phyloP scores from a whole-genome alignment of 2,888 invertebrate species.

The Drosophila trichaetosa region DNA sequence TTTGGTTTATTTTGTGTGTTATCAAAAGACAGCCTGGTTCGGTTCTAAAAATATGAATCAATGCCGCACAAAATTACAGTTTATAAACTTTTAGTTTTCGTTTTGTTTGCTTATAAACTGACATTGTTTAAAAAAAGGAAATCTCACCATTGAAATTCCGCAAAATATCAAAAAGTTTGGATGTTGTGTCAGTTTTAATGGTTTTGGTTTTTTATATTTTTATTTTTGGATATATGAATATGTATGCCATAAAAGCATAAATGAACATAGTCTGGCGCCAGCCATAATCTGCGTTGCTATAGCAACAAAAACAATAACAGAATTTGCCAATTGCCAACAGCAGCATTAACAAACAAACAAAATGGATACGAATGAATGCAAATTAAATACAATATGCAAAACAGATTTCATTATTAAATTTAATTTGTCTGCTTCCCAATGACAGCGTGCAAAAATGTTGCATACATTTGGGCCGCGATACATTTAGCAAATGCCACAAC shows the following conservation, averaged over 20 bases:
- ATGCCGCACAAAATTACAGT: constrained; percentile 31
- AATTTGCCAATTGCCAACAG: constrained; percentile 38
- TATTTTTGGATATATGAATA: constrained; percentile 40
- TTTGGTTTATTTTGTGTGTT: background rate
- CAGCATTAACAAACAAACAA: constrained; percentile 31
- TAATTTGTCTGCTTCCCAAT: background rate
- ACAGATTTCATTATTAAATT: constrained; percentile 14
- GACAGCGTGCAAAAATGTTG: background rate
- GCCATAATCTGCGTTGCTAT: constrained; percentile 43
- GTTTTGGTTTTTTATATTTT: constrained; percentile 5
- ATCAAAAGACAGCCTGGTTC: constrained; percentile 6
- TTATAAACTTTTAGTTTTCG: constrained; percentile 7
- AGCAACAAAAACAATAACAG: constrained; percentile 36
- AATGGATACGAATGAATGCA: constrained; percentile 23
- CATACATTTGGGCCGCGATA: constrained; percentile 41
- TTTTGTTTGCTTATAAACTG: constrained; percentile 22
- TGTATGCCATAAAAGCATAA: constrained; percentile 39
- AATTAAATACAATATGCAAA: constrained; percentile 27
- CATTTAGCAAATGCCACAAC: constrained; percentile 27
- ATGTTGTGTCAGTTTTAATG: constrained; percentile 21
- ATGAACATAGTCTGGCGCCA: constrained; percentile 29
- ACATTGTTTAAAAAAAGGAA: constrained; percentile 33
- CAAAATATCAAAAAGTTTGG: constrained; percentile 38
- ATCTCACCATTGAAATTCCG: constrained; percentile 44
- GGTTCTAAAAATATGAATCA: constrained; percentile 27